Evolutionary conservation across 2,797 vertebrate genomes (phyloP), one percentile per base, ranked within the genome.

Genomic region (Fratercula arctica): DNA sequence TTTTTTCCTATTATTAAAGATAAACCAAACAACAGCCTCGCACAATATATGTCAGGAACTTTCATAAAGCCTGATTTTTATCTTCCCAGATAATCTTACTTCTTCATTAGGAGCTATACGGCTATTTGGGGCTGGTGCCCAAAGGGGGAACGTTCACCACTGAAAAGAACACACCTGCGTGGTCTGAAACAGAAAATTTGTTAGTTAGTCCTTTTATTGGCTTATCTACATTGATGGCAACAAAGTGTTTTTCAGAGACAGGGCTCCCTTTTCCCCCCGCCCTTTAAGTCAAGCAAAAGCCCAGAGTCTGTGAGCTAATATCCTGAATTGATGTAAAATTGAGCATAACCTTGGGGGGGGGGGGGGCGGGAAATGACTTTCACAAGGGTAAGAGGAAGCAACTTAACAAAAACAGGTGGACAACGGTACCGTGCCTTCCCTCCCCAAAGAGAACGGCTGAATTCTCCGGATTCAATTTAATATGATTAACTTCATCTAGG

Each of bases 1-100:
- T 91, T 93, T 96, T 94, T 88, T 67, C 76, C 51, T 72, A 2
- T 78, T 89, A 64, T 93, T 92, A 50, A 88, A 95, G 82, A 82
- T 35, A 93, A 93, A 69, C 53, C 57, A 73, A 76, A 21, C 41
- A 54, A 11, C 63, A 82, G 45, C 66, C 16, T 90, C 18, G 64
- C 59, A 28, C 4, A 50, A 24, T 45, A 2, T 6, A 7, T 61
- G 35, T 72, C 43, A 26, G 25, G 29, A 43, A 77, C 57, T 70
- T 59, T 57, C 20, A 45, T 51, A 72, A 37, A 80, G 41, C 28
- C 83, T 78, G 67, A 19, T 80, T 93, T 88, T 87, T 23, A 82
- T 57, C 91, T 73, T n/a, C 43, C 41, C 21, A 26, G 80, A 92
- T 91, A 82, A 93, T 95, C 59, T 69, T 5, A 0, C 29, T 87